phyloP scores from a whole-genome alignment of 2,797 vertebrate genomes.

The Enteromius thamalakanensis region DNA sequence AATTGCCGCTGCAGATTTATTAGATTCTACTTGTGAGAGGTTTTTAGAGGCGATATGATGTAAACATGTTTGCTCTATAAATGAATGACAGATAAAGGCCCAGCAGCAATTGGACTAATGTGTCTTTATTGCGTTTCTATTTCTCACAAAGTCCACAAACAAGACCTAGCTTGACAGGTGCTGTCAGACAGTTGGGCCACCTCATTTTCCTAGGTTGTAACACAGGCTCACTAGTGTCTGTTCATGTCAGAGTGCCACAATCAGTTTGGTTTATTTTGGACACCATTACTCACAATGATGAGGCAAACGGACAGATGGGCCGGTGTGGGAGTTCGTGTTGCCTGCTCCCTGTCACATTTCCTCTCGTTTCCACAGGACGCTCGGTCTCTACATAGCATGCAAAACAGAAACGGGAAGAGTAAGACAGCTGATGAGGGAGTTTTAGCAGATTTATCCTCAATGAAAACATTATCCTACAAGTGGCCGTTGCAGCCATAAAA shows the following conservation, averaged over 20 bases:
- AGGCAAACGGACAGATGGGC: slow-evolving; percentile 64
- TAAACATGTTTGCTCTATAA: slow-evolving; percentile 7
- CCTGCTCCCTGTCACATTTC: slow-evolving; percentile 66
- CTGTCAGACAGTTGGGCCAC: slow-evolving; percentile 26
- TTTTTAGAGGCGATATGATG: slow-evolving; percentile 29
- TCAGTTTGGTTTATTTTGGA: slow-evolving; percentile 63
- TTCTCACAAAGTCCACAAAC: slow-evolving; percentile 12
- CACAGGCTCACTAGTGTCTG: slow-evolving; percentile 43
- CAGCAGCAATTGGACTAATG: background rate
- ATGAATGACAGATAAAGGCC: slow-evolving; percentile 23
- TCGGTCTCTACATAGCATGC: slow-evolving; percentile 44
- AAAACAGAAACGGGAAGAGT: slow-evolving; percentile 42
- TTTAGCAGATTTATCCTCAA: background rate
- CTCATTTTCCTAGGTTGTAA: slow-evolving; percentile 43
- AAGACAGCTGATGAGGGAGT: slow-evolving; percentile 27
- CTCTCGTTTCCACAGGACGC: slow-evolving; percentile 59
- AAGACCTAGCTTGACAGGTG: slow-evolving; percentile 17
- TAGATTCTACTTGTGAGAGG: background rate
- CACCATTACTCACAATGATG: slow-evolving; percentile 54
- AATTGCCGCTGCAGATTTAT: slow-evolving; percentile 24
- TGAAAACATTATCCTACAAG: slow-evolving; percentile 11
- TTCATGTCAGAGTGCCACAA: slow-evolving; percentile 65
- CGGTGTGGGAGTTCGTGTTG: slow-evolving; percentile 59
- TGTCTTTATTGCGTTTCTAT: slow-evolving; percentile 27
- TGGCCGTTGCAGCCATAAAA: slow-evolving; percentile 9